Conservation (phyloP, 2,797 vertebrate genomes). For the Poecilia gillii region DNA sequence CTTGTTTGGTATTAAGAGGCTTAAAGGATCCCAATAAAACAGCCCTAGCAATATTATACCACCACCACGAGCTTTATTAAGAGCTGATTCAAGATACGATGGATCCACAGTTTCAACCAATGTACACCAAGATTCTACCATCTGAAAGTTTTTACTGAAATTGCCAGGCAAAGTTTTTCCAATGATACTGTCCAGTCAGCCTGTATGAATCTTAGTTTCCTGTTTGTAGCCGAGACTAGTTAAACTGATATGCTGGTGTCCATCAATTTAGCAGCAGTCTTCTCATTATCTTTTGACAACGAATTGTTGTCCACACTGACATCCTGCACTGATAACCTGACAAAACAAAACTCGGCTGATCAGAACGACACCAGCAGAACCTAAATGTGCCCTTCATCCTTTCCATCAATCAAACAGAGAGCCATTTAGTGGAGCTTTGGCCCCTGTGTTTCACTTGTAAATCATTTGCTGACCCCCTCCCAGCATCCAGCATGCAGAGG, state of each 20-base stretch:
- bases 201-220: not conserved
- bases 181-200: not conserved
- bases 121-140: no score
- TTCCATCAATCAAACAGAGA: constrained; percentile 52
- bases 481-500: constrained; percentile 63
- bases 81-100: no score
- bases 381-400: constrained; percentile 43
- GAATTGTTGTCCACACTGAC: not conserved
- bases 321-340: not conserved
- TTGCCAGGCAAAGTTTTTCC: no score
- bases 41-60: no score
- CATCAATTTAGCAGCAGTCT: not conserved
- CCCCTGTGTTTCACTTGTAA: constrained; percentile 49
- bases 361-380: not conserved
- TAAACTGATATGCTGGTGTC: not conserved
- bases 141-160: no score
- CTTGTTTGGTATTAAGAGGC: no score
- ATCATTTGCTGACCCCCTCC: constrained; percentile 64
- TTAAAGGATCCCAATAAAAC: no score
- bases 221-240: not conserved
- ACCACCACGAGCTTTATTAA: no score
- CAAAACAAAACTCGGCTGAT: not conserved
- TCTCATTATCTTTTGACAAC: not conserved
- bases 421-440: constrained; percentile 17
- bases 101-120: no score